Conservation (phyloP, 1,140 invertebrate species). For the Drosophila lacteicornis region DNA sequence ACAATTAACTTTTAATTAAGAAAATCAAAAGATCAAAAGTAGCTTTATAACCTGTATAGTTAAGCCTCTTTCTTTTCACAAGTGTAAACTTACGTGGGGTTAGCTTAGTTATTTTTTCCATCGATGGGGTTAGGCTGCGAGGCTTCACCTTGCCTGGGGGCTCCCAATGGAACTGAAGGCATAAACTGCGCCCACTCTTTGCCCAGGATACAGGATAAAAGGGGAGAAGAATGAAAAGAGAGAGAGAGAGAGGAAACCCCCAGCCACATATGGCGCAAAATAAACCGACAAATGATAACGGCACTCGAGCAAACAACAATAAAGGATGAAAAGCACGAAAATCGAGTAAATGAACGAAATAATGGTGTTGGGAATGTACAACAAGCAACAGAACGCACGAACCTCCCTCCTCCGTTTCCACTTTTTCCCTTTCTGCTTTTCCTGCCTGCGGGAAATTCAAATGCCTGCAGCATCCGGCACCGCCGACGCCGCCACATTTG, state of each 20-base stretch:
- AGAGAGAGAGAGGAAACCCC: background rate
- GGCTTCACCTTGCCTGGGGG: constrained; percentile 27
- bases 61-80: background rate
- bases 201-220: background rate
- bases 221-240: background rate
- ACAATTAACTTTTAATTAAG: too few species aligned
- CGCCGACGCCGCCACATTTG: constrained; percentile 1
- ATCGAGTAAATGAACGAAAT: constrained; percentile 80
- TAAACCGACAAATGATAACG: constrained; percentile 81
- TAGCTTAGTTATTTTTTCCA: constrained; percentile 17
- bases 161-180: constrained; percentile 41
- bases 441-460: constrained; percentile 30
- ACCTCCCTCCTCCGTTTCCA: constrained; percentile 1
- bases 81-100: constrained; percentile 3
- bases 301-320: constrained; percentile 82
- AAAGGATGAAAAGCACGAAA: constrained; percentile 75
- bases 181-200: constrained; percentile 48
- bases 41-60: too few species aligned
- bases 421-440: background rate
- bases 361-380: constrained; percentile 74
- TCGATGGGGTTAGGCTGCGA: constrained; percentile 10
- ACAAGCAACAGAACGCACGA: constrained; percentile 68
- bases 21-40: background rate
- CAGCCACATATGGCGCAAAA: constrained; percentile 71
- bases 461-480: constrained; percentile 34